phyloP scores from a whole-genome alignment of 2,113 vertebrate species.

The Scomber japonicus region DNA sequence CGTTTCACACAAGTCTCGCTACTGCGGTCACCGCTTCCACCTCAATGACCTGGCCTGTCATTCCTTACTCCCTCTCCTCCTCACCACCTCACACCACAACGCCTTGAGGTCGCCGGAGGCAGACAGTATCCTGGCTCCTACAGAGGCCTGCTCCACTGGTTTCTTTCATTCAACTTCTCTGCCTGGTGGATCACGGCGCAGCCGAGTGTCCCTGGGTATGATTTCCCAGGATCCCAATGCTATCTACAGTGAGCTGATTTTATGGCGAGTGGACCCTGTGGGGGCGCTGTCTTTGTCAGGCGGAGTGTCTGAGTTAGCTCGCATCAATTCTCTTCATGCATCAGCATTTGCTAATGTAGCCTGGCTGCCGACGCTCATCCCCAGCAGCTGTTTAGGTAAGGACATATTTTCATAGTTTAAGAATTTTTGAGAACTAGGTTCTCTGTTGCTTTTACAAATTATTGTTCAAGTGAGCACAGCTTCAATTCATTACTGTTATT shows the following conservation, averaged over 20 bases:
- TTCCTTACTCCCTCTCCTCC: slow-evolving; percentile 93
- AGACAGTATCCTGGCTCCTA: slow-evolving; percentile 67
- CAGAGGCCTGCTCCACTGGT: slow-evolving; percentile 37
- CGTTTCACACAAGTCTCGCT: slow-evolving; percentile 97
- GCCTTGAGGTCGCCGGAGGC: slow-evolving; percentile 88
- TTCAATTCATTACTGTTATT: not conserved
- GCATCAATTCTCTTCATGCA: slow-evolving; percentile 97
- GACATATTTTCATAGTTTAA: slow-evolving; percentile 9
- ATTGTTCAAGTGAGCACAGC: not conserved
- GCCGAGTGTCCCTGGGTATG: slow-evolving; percentile 70
- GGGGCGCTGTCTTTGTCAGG: slow-evolving; percentile 96
- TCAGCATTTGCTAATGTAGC: slow-evolving; percentile 98
- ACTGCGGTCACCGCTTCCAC: slow-evolving; percentile 99
- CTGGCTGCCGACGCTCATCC: slow-evolving; percentile 96
- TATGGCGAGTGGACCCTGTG: slow-evolving; percentile 98
- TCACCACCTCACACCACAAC: slow-evolving; percentile 98
- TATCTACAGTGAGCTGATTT: slow-evolving; percentile 98
- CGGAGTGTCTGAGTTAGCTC: slow-evolving; percentile 96
- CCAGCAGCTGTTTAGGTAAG: slow-evolving; percentile 97
- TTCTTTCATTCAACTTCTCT: slow-evolving; percentile 45
- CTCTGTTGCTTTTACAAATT: not conserved
- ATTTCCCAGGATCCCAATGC: slow-evolving; percentile 91
- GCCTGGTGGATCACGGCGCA: slow-evolving; percentile 71
- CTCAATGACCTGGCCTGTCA: slow-evolving; percentile 98
- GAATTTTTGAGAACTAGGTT: not conserved